A percentile compares a stretch with the other conserved stretches of the same genome.
phyloP scores from a whole-genome alignment of 2,113 vertebrate species.

The Microcebus jonahi region DNA sequence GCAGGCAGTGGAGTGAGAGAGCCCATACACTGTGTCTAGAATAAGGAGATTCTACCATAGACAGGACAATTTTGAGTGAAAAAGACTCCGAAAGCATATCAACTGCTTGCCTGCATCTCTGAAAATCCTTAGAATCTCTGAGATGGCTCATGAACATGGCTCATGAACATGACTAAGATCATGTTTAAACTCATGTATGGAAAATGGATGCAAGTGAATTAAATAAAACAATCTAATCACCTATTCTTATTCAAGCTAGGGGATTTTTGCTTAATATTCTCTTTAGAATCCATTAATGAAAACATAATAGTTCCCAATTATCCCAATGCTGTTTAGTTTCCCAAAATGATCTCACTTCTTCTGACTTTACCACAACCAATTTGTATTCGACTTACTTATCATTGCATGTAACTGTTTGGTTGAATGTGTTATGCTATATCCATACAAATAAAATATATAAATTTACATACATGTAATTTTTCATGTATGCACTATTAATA shows the following conservation, averaged over 20 bases:
- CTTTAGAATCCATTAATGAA: neutral
- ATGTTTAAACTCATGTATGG: neutral
- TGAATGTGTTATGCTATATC: neutral
- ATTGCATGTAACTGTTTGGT: neutral
- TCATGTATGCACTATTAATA: neutral
- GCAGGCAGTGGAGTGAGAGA: neutral
- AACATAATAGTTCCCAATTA: neutral
- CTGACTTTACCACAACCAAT: neutral
- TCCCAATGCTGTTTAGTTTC: neutral
- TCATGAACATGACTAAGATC: neutral
- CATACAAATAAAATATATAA: neutral
- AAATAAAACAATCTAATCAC: neutral
- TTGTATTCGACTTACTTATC: neutral
- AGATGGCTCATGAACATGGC: neutral
- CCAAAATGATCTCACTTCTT: constrained; percentile 28
- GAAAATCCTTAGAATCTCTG: neutral
- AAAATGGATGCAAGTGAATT: neutral
- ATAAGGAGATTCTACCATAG: neutral
- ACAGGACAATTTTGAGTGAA: neutral
- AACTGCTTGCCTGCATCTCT: neutral
- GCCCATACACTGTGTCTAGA: neutral
- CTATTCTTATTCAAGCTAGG: neutral
- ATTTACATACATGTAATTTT: constrained; percentile 54
- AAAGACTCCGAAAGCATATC: neutral
- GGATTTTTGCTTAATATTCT: neutral